Evolutionary conservation across 2,797 vertebrate species (phyloP), one percentile per base, ranked within the genome.

Genomic region (Enteromius paludinosus): DNA sequence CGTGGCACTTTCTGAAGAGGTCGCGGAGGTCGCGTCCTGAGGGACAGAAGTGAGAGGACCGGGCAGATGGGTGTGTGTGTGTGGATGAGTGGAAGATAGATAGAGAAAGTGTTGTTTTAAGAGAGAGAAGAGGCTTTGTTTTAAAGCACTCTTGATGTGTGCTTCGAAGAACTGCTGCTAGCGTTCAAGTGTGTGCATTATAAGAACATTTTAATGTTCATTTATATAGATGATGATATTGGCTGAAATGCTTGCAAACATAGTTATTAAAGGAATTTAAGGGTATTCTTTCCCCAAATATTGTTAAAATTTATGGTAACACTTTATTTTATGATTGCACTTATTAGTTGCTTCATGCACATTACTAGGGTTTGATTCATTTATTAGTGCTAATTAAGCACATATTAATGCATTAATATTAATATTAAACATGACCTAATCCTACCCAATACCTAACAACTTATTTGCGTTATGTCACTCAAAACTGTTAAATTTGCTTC

Each of bases 61-160:
- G 54, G 85, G 47, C 85, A 86, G 85, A 86, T 86, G 83, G 82
- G 71, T 85, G 76, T 72, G 77, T 77, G 78, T 70, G 83, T 79
- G 35, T 78, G 64, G 59, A 10, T 54, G 38, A 66, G 78, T 38
- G 52, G 30, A 49, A 56, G 71, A 79, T 45, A 25, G 83, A 80
- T 47, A 75, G 79, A 80, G 47, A 64, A 84, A 56, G 76, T 79
- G 66, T 71, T 78, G 69, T 74, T 52, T 74, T 38, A 66, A 66
- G 71, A 45, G 28, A 74, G 77, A 68, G 70, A 79, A 59, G 76
- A 65, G 59, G 45, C 78, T 68, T 79, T 79, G 76, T 82, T 73
- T 73, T 52, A 73, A 72, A 52, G 15, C 5, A 7, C 17, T 25
- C 15, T 49, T 81, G 77, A 56, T n/a, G 11, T 25, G 38, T 41